Percentiles rank a stretch among this genome's conserved stretches.
These are phyloP conservation scores for Fabriciana adippe DNA, from an alignment of 2,888 invertebrate genomes.

Conservation along the genomic window DNA sequence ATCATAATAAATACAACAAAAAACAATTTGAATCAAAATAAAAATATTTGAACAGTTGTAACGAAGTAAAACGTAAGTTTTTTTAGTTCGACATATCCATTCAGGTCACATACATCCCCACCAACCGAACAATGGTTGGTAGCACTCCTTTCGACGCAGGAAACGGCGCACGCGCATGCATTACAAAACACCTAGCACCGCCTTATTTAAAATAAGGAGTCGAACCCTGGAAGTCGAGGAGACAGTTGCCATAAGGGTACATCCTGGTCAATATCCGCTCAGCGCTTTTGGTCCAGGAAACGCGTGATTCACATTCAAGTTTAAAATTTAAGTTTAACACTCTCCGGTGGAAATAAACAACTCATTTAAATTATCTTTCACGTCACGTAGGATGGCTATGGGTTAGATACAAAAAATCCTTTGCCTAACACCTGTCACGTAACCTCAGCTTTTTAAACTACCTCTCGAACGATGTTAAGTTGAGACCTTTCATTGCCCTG, in stretches of 20 bases:
- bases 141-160: constrained; percentile 78
- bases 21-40: constrained; percentile 7
- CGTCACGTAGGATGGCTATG: constrained; percentile 24
- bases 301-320: constrained; percentile 56
- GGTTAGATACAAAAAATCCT: constrained; percentile 24
- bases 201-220: constrained; percentile 55
- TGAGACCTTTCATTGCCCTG: constrained; percentile 1
- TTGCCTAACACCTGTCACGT: constrained; percentile 19
- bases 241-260: constrained; percentile 74
- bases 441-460: background rate
- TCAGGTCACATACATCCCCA: constrained; percentile 72
- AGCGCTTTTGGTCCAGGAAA: constrained; percentile 54
- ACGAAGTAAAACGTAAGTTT: constrained; percentile 47
- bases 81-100: constrained; percentile 66
- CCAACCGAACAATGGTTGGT: constrained; percentile 74
- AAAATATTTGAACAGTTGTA: constrained; percentile 31
- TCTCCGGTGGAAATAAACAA: constrained; percentile 30
- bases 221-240: constrained; percentile 71
- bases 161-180: constrained; percentile 72
- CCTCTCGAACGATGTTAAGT: background rate
- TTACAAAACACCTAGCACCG: constrained; percentile 67
- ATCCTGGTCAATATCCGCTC: constrained; percentile 74
- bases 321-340: constrained; percentile 32
- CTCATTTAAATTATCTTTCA: constrained; percentile 17
- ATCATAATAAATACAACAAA: constrained; percentile 1